Percentiles rank a stretch among this genome's conserved stretches.
Evolutionary conservation across 1,140 invertebrate genomes (phyloP).

Genomic region (Polypedilum pembai): DNA sequence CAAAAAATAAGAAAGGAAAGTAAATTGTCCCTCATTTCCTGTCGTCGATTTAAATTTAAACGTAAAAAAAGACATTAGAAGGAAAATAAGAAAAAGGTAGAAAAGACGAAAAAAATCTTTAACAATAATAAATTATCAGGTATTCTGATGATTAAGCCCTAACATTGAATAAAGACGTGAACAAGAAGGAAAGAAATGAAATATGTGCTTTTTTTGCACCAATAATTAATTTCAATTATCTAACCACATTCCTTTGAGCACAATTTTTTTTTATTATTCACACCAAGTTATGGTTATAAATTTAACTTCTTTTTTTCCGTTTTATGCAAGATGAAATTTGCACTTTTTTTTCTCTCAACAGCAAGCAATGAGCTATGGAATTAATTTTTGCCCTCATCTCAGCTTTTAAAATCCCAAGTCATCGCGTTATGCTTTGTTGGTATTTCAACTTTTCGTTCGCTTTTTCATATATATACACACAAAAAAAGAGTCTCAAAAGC

Average conservation of each 20-base stretch:
- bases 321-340: too few species aligned
- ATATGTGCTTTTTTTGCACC: neutral
- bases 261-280: neutral
- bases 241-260: neutral
- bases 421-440: too few species aligned
- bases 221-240: conserved; percentile 20
- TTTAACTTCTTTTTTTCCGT: neutral
- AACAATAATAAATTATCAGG: conserved; percentile 5
- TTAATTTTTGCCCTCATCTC: too few species aligned
- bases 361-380: too few species aligned
- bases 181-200: neutral
- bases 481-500: too few species aligned
- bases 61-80: neutral
- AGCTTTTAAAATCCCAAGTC: too few species aligned
- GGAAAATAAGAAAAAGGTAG: neutral
- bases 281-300: conserved; percentile 3
- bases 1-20: too few species aligned
- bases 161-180: neutral
- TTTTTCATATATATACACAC: too few species aligned
- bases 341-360: too few species aligned
- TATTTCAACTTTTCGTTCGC: too few species aligned
- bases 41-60: too few species aligned
- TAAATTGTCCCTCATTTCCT: too few species aligned
- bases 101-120: neutral
- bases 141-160: conserved; percentile 10